phyloP scores from a whole-genome alignment of 2,797 vertebrate species.

The Crocodylus rhombifer region DNA sequence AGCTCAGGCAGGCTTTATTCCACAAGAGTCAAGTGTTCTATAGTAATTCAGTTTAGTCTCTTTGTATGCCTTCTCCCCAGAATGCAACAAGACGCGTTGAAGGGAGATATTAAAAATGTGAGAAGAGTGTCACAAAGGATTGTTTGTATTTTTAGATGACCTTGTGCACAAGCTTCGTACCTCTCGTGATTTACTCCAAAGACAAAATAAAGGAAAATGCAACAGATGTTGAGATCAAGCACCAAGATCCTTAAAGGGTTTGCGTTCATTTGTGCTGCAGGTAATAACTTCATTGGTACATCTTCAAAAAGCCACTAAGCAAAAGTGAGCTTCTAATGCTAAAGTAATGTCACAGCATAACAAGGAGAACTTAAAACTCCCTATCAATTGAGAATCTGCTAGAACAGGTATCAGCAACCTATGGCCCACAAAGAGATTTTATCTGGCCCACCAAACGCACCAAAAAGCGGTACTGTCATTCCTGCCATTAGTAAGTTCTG shows the following conservation, averaged over 20 bases:
- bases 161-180: background rate
- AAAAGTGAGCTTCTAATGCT: background rate
- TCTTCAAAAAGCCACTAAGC: background rate
- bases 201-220: background rate
- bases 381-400: background rate
- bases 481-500: too few species aligned
- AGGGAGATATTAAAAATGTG: background rate
- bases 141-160: background rate
- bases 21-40: background rate
- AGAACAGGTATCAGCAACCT: too few species aligned
- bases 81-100: background rate
- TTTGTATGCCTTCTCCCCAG: background rate
- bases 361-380: background rate
- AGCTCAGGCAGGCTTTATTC: background rate
- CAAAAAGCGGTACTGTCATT: too few species aligned
- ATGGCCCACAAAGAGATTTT: too few species aligned
- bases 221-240: background rate
- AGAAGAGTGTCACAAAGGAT: background rate
- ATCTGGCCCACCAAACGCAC: too few species aligned
- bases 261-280: background rate
- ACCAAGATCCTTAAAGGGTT: background rate
- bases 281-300: background rate
- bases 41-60: background rate
- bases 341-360: background rate
- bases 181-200: background rate